These are phyloP conservation scores for Rhadina sibilatrix DNA, from an alignment of 2,113 vertebrate species.

Conservation along the genomic window DNA sequence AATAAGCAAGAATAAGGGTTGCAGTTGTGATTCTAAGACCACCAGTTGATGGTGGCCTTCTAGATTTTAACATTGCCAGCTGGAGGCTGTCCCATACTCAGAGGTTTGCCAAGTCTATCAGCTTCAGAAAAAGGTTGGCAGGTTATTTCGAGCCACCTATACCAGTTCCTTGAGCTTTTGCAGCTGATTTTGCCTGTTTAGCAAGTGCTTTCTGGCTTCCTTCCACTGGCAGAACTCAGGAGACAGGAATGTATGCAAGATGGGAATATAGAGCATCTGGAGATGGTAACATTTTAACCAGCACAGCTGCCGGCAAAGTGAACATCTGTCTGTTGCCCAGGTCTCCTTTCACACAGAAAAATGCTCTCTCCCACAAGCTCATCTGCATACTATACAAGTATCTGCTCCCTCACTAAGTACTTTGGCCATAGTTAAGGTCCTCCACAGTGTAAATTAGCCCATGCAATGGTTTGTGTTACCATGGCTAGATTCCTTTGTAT, in stretches of 20 bases:
- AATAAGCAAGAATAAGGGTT: background rate
- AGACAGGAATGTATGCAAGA: background rate
- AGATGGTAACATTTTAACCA: background rate
- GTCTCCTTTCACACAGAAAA: background rate
- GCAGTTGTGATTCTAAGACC: background rate
- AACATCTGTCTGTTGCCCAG: conserved; percentile 11
- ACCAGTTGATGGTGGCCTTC: background rate
- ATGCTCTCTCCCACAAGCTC: background rate
- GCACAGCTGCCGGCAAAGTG: background rate
- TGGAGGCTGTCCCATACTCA: background rate
- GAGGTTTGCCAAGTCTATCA: background rate
- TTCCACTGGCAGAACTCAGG: background rate
- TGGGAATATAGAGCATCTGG: background rate
- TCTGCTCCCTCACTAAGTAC: background rate
- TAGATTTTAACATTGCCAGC: background rate
- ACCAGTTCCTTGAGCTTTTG: background rate
- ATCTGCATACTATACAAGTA: background rate
- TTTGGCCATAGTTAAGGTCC: background rate
- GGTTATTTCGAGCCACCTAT: background rate
- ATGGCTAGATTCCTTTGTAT: background rate
- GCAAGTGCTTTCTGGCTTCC: background rate
- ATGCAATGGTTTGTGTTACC: background rate
- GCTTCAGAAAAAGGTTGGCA: background rate
- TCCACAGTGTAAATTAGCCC: background rate
- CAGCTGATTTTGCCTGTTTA: background rate